phyloP scores from a whole-genome alignment of 2,797 vertebrate species.

The Pitangus sulphuratus region DNA sequence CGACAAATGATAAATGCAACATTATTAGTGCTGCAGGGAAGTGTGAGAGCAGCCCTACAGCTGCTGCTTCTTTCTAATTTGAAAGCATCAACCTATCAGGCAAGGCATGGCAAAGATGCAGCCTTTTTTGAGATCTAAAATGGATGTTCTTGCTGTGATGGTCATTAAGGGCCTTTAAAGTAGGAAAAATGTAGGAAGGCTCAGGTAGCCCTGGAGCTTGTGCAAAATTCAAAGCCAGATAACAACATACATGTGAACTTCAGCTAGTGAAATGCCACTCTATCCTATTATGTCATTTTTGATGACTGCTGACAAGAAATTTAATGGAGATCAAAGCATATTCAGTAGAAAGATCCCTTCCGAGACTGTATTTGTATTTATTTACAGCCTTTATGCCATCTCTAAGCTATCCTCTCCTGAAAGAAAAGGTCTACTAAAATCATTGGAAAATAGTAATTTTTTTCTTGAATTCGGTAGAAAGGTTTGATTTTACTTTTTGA shows the following conservation, averaged over 20 bases:
- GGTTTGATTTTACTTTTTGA: conserved; percentile 5
- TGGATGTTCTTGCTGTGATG: conserved; percentile 26
- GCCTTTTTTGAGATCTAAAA: conserved; percentile 21
- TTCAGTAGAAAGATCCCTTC: conserved; percentile 2
- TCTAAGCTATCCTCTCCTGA: not conserved
- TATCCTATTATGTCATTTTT: not conserved
- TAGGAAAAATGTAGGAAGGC: not conserved
- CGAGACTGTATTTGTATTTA: not conserved
- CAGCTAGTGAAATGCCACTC: not conserved
- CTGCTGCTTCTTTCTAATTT: not conserved
- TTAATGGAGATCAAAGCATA: not conserved
- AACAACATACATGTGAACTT: not conserved
- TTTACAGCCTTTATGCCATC: not conserved
- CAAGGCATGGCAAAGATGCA: not conserved
- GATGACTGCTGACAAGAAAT: conserved; percentile 34
- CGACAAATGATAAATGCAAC: not conserved
- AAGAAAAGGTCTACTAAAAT: not conserved
- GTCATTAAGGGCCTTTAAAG: conserved; percentile 12
- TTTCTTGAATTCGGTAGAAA: not conserved
- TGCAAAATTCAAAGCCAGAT: conserved; percentile 26
- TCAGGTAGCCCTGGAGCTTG: not conserved
- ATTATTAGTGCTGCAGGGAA: not conserved
- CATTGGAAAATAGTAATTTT: not conserved
- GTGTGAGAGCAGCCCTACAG: not conserved
- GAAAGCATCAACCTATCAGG: conserved; percentile 1